Evolutionary conservation across 1,140 invertebrate species (phyloP).

Genomic region (Penaeus japonicus): DNA sequence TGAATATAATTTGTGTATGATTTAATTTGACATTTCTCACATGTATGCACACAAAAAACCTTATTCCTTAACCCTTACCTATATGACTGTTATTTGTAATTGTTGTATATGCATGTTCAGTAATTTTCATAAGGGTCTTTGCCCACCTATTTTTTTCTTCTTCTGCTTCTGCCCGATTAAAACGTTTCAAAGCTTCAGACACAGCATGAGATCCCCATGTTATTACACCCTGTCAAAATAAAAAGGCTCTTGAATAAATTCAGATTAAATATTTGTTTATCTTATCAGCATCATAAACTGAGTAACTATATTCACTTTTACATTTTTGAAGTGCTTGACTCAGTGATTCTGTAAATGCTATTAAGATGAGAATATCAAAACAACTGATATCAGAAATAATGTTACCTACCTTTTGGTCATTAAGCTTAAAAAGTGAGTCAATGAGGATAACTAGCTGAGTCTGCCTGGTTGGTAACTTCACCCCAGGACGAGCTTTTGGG

Average conservation of each 20-base stretch:
- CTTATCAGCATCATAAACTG: too few relatives aligned
- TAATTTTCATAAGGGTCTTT: slow-evolving; percentile 44
- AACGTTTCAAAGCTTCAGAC: slow-evolving; percentile 32
- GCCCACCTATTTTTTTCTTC: slow-evolving; percentile 51
- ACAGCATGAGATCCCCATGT: slow-evolving; percentile 19
- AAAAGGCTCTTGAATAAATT: too few relatives aligned
- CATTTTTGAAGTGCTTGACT: too few relatives aligned
- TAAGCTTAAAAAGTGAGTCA: slow-evolving; percentile 74
- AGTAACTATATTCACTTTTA: too few relatives aligned
- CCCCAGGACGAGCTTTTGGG: slow-evolving; percentile 54
- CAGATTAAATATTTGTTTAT: too few relatives aligned
- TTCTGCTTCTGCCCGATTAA: slow-evolving; percentile 41
- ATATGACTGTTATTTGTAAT: not conserved
- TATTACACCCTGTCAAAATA: slow-evolving; percentile 23
- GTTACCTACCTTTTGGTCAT: slow-evolving; percentile 62
- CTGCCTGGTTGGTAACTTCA: slow-evolving; percentile 58
- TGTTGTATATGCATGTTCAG: slow-evolving; percentile 24
- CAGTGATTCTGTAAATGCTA: too few relatives aligned
- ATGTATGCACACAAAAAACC: not conserved
- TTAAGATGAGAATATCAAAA: not conserved
- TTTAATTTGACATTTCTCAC: too few relatives aligned
- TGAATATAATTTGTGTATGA: too few relatives aligned
- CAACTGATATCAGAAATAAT: not conserved
- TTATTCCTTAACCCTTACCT: not conserved
- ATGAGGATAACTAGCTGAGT: slow-evolving; percentile 73